Evolutionary conservation across 2,113 vertebrate genomes (phyloP).

Genomic region (Axis porcinus): DNA sequence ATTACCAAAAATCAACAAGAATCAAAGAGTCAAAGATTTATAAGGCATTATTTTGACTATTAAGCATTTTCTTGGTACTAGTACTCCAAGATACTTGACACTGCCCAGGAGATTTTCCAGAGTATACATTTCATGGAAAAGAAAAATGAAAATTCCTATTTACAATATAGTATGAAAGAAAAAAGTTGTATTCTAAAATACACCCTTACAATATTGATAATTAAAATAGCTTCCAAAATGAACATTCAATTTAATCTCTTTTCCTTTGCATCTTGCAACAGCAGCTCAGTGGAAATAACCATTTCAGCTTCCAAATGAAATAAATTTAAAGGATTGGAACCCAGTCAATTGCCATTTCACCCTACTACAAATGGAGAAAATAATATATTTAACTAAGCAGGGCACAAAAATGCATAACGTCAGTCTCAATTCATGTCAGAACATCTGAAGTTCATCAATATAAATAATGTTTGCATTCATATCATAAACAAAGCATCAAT

Average conservation of each 20-base stretch:
- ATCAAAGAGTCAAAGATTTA: not conserved
- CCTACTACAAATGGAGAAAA: slow-evolving; percentile 9
- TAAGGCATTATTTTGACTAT: slow-evolving; percentile 21
- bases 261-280: slow-evolving; percentile 63
- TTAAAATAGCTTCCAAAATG: slow-evolving; percentile 75
- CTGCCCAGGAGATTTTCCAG: not conserved
- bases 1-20: slow-evolving; percentile 17
- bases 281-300: slow-evolving; percentile 51
- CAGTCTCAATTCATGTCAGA: slow-evolving; percentile 67
- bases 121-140: not conserved
- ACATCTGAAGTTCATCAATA: slow-evolving; percentile 70
- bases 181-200: slow-evolving; percentile 72
- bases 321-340: slow-evolving; percentile 61
- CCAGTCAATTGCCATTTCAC: slow-evolving; percentile 57
- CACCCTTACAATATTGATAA: slow-evolving; percentile 69
- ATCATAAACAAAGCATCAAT: slow-evolving; percentile 19
- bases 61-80: slow-evolving; percentile 21
- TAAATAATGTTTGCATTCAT: slow-evolving; percentile 67
- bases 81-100: not conserved
- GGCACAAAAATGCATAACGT: not conserved
- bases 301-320: slow-evolving; percentile 71
- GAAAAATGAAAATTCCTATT: slow-evolving; percentile 17
- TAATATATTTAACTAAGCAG: slow-evolving; percentile 39
- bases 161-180: slow-evolving; percentile 24
- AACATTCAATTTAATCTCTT: slow-evolving; percentile 74